These are phyloP conservation scores for Heliocidaris tuberculata DNA, from an alignment of 35 echinoderm and acorn worm species.

Conservation along the genomic window DNA sequence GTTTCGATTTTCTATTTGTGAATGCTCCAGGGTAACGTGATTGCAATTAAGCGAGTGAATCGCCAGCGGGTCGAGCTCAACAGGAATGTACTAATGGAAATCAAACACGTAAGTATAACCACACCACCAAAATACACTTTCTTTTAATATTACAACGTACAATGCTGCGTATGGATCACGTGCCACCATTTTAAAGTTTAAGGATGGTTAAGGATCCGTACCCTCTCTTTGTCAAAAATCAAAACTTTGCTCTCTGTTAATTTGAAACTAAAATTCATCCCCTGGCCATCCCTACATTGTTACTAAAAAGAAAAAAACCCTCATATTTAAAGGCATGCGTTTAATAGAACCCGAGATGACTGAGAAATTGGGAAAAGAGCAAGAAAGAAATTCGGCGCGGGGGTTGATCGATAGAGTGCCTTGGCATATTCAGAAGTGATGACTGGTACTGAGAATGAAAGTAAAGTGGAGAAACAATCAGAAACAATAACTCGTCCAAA, in stretches of 20 bases:
- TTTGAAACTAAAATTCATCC: background rate
- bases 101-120: slow-evolving; percentile 80
- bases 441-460: background rate
- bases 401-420: background rate
- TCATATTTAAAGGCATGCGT: background rate
- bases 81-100: slow-evolving; percentile 83
- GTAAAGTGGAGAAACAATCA: slow-evolving; percentile 26
- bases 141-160: background rate
- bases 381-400: background rate
- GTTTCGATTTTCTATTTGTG: slow-evolving; percentile 14
- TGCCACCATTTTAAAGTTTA: background rate
- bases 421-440: background rate
- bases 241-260: background rate
- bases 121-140: background rate
- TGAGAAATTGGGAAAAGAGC: background rate
- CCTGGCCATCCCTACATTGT: background rate
- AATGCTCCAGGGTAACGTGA: slow-evolving; percentile 82
- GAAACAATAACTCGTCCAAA: background rate
- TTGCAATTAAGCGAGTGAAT: slow-evolving; percentile 93
- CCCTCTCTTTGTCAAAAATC: background rate
- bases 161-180: background rate
- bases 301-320: background rate
- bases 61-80: slow-evolving; percentile 83
- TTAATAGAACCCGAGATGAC: background rate
- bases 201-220: background rate